Evolutionary conservation across 2,113 vertebrate species (phyloP), one percentile per base, ranked within the genome.

Genomic region (Gymnobelideus leadbeateri): DNA sequence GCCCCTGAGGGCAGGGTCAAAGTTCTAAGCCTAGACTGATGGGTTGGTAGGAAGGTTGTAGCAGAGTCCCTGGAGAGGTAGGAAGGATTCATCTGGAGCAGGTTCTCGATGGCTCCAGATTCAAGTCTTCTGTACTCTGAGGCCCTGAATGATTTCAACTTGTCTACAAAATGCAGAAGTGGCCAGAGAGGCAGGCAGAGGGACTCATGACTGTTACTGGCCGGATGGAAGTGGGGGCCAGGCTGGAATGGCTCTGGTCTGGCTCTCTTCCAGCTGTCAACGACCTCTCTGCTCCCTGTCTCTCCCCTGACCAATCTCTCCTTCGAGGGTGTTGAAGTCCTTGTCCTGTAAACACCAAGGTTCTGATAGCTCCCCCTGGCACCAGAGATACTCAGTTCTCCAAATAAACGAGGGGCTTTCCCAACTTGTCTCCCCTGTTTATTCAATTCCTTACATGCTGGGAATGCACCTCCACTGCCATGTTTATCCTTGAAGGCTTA

Each of bases 141-240:
- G 68, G n/a, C 68, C 19, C 19, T 23, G 68, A 84, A 14, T 43
- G 7, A n/a, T 84, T 84, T 43, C n/a, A 7, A 84, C 43, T 43
- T 43, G 68, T 84, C n/a, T 84, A n/a, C 68, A 84, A 84, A 84
- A 84, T 84, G 68, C 68, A 84, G 68, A 84, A 84, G 68, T 84
- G n/a, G 68, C 68, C 68, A 43, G 68, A 84, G 14, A n/a, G 68
- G n/a, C 37, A 84, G 7, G n/a, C n/a, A 43, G 19, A 84, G 19
- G 19, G 68, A 84, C 19, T 84, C 6, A 19, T 84, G 68, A 84
- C 68, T 84, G 68, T 84, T 84, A 84, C 68, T 43, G 68, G 68
- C 68, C 68, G n/a, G 68, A 84, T 43, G 68, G 68, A 43, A 84
- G 16, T 43, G 7, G 19, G 68, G 68, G 68, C 68, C 16, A 2